Evolutionary conservation across 2,888 invertebrate genomes (phyloP), one percentile per base, ranked within the genome.

Genomic region (Sicus ferrugineus): DNA sequence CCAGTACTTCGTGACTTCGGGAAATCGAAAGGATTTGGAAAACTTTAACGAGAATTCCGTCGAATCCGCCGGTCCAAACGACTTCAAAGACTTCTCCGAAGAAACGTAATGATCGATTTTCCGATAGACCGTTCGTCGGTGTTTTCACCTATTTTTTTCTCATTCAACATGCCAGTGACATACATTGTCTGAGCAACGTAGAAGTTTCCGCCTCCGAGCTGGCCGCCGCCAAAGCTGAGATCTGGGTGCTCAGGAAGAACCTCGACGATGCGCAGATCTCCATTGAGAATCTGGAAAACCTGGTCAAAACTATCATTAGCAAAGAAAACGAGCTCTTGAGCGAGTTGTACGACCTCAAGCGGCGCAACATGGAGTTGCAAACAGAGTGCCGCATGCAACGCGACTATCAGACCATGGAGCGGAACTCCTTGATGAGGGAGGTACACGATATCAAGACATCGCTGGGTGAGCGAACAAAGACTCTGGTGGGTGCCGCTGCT

Each of bases 261-360:
- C 64, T 84, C 0, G 38, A 68, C 0, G 80, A 81, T 3, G 75
- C 75, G 9, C 75, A 76, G 42, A 76, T 78, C 7, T 79, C 78
- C 5, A 76, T 80, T 6, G 76, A 79, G 64, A 83, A 81, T 68
- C 73, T 84, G 46, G 81, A 83, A 59, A 74, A 78, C 34, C 69
- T 84, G 19, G 76, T 84, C 66, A 77, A 76, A 50, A 79, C 76
- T 2, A 76, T 84, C 64, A 78, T 83, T 38, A 75, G 77, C 3
- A 83, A 83, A 38, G 83, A 84, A 68, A 80, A 81, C 69, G 74
- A 77, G 31, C 73, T 84, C 30, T 65, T 82, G 1, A 72, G 73
- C 46, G 81, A 84, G 68, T 74, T 84, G 75, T 77, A 78, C 52
- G 74, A 77, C 28, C 59, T 81, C 23, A 81, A 81, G 23, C 72